These are phyloP conservation scores for Coptotermes formosanus DNA, from an alignment of 1,140 invertebrate genomes.

Conservation along the genomic window DNA sequence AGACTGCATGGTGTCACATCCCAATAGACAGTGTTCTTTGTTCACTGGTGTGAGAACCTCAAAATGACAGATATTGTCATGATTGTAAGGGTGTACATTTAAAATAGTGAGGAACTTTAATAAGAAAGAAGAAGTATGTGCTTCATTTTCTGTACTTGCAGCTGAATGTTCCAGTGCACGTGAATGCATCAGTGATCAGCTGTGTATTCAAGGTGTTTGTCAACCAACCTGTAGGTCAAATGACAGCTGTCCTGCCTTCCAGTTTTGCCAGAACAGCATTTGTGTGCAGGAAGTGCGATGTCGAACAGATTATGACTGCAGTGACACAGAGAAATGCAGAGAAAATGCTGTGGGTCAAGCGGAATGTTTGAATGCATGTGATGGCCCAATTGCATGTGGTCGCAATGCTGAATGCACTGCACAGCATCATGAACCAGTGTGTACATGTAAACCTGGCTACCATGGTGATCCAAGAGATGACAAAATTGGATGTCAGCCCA, in stretches of 20 bases:
- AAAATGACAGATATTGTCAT: too few relatives aligned
- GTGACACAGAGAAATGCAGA: conserved; percentile 63
- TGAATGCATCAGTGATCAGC: conserved; percentile 76
- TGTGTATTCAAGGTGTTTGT: conserved; percentile 76
- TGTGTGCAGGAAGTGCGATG: conserved; percentile 79
- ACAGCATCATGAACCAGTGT: conserved; percentile 67
- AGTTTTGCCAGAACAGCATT: conserved; percentile 78
- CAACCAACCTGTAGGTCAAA: conserved; percentile 76
- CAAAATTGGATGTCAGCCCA: conserved; percentile 69
- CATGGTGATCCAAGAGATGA: conserved; percentile 73
- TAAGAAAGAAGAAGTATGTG: too few relatives aligned
- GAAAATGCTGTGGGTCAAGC: conserved; percentile 63
- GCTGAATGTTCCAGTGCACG: conserved; percentile 71
- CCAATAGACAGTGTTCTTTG: too few relatives aligned
- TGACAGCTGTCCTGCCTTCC: conserved; percentile 73
- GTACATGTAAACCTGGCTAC: conserved; percentile 73
- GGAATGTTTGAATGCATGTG: conserved; percentile 70
- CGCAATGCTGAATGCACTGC: conserved; percentile 75
- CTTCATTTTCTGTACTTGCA: conserved; percentile 41
- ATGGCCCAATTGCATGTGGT: conserved; percentile 67
- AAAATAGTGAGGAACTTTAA: too few relatives aligned
- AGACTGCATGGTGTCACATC: too few relatives aligned
- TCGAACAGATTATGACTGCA: conserved; percentile 66
- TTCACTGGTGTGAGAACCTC: too few relatives aligned
- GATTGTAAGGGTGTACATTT: too few relatives aligned